A percentile compares a stretch with the other conserved stretches of the same genome.
These are phyloP conservation scores for Lasioglossum oenotherae DNA, from an alignment of 2,888 invertebrate species.

Conservation along the genomic window DNA sequence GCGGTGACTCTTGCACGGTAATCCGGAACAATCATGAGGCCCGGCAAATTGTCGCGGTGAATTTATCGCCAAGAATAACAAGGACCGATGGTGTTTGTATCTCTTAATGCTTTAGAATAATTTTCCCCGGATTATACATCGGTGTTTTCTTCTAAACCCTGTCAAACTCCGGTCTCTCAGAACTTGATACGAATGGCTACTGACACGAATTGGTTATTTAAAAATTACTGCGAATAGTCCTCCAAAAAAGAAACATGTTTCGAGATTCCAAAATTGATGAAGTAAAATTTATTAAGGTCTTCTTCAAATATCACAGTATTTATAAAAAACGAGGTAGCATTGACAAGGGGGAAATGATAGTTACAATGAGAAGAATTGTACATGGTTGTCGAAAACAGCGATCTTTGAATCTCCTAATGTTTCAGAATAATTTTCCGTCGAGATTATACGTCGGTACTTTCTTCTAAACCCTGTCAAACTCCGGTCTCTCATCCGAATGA, in stretches of 20 bases:
- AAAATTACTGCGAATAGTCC: not conserved
- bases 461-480: conserved; percentile 67
- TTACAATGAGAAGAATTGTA: not conserved
- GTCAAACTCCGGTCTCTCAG: conserved; percentile 63
- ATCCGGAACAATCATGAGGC: conserved; percentile 19
- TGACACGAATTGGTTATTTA: no score
- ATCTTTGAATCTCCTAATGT: conserved; percentile 8
- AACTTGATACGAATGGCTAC: no score
- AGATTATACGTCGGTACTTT: conserved; percentile 32
- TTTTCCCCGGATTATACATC: conserved; percentile 30
- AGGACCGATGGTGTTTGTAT: not conserved
- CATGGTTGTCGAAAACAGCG: not conserved
- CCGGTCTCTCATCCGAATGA: conserved; percentile 63
- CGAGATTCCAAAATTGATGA: not conserved
- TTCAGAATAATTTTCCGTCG: conserved; percentile 44
- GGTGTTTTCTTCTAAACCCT: conserved; percentile 50
- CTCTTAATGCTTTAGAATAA: conserved; percentile 41
- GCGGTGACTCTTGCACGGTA: not conserved
- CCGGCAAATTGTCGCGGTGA: not conserved
- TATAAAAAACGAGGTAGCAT: not conserved
- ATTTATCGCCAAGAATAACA: conserved; percentile 13
- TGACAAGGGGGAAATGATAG: not conserved
- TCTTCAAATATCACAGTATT: not conserved
- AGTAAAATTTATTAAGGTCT: not conserved
- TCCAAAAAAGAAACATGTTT: not conserved